Base-by-base conservation (phyloP, 92 coral and sea anemone species). In the Zoanthus gigantus region DNA sequence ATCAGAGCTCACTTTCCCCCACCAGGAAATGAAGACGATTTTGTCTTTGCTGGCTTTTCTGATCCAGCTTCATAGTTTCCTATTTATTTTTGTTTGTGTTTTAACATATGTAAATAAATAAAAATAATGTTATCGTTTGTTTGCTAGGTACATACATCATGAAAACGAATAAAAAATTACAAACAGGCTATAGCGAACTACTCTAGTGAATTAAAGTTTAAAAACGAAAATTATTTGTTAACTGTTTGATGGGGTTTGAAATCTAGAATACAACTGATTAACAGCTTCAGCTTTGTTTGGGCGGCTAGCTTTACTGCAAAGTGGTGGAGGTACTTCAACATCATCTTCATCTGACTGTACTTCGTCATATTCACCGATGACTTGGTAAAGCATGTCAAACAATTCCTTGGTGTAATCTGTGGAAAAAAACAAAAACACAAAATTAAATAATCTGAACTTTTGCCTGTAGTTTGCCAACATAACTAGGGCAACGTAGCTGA, bases 281-380 rank as follows among this genome's bases (percentile, higher is more conserved):
- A 86, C 84, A 65, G 89, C 89, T 77, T 86, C 89, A 73, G 72
- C 83, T 52, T 86, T 86, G 57, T 72, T 63, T 85, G 89, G 89
- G 57, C 72, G 77, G 10, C 31, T 58, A 61, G 76, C 42, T 76
- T 74, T 85, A 56, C 89, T 85, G 73, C 89, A 85, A 23, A 85
- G 71, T 76, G 89, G 89, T 9, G 79, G 48, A 56, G 89, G 89
- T 37, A 48, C 53, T 71, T 52, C 72, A 32, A 72, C 45, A 14
- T 50, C 28, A 16, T 53, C 67, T 9, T 79, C 84, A 79, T 79
- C 72, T 37, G 84, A 44, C 18, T 79, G 28, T 10, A 34, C 57
- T n/a, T 79, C 72, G 11, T 79, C 72, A 37, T 60, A 60, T 79
- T 79, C 84, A 60, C 84, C 84, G 9, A 79, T 63, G 31, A 79